Evolutionary conservation across 1,140 invertebrate species (phyloP).

Genomic region (Aporrectodea caliginosa): DNA sequence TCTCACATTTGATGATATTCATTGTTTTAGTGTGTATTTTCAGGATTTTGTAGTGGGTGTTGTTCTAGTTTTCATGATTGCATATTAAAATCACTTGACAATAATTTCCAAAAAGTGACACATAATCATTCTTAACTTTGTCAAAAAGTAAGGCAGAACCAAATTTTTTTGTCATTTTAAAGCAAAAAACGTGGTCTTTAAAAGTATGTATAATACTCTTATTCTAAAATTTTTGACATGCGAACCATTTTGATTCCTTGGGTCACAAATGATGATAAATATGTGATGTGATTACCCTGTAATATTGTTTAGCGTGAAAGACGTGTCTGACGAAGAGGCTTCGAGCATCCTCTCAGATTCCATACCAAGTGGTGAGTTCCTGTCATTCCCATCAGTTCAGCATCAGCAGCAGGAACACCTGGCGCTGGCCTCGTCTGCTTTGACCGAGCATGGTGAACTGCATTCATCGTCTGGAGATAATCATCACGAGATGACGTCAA

Average conservation of each 20-base stretch:
- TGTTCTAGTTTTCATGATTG: too few species aligned
- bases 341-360: slow-evolving; percentile 15
- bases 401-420: background rate
- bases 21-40: too few species aligned
- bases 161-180: too few species aligned
- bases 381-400: background rate
- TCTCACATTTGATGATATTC: too few species aligned
- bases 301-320: slow-evolving; percentile 4
- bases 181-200: too few species aligned
- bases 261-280: background rate
- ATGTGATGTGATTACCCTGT: background rate
- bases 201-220: too few species aligned
- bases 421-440: background rate
- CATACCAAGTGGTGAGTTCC: slow-evolving; percentile 23
- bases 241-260: background rate
- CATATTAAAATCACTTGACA: too few species aligned
- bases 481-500: background rate
- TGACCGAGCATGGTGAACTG: background rate
- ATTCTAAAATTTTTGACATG: too few species aligned
- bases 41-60: too few species aligned
- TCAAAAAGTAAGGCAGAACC: too few species aligned
- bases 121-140: too few species aligned
- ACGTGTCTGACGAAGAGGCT: slow-evolving; percentile 9
- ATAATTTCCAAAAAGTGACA: too few species aligned
- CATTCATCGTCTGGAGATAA: background rate